Evolutionary conservation across 1,140 invertebrate genomes (phyloP).

Genomic region (Euura saliciscinereae): DNA sequence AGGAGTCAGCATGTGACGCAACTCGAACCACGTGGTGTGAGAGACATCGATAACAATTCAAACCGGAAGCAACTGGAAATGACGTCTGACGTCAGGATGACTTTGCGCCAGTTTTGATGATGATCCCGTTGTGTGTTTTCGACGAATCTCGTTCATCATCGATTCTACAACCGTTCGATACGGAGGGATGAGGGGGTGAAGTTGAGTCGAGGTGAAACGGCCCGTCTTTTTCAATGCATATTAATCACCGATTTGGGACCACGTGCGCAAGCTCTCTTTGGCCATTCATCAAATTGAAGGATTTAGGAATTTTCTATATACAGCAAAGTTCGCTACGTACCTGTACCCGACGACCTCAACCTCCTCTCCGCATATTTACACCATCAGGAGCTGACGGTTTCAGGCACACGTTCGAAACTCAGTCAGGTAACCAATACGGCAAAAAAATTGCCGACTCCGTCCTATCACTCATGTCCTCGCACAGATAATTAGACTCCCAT

Average conservation of each 20-base stretch:
- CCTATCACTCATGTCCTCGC: constrained; percentile 29
- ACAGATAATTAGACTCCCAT: constrained; percentile 47
- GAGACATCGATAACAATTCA: too few species aligned
- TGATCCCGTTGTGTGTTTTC: background rate
- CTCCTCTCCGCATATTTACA: background rate
- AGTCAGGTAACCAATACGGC: too few species aligned
- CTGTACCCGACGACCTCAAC: background rate
- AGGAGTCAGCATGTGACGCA: too few species aligned
- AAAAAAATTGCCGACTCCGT: too few species aligned
- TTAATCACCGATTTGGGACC: constrained; percentile 37
- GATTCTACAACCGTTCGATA: background rate
- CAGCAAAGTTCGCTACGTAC: constrained; percentile 25
- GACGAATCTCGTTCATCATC: background rate
- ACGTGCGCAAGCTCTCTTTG: constrained; percentile 9
- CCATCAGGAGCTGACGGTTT: background rate
- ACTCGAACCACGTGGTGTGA: too few species aligned
- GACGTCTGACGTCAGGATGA: too few species aligned
- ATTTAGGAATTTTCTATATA: constrained; percentile 39
- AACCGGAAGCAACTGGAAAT: too few species aligned
- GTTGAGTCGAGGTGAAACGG: constrained; percentile 4
- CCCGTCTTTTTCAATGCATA: constrained; percentile 43
- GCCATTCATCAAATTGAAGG: constrained; percentile 44
- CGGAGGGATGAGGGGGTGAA: background rate
- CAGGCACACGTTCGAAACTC: too few species aligned
- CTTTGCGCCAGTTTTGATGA: too few species aligned